Base-by-base conservation (phyloP, 2,113 vertebrate genomes). In the Microcebus ravelobensis region DNA sequence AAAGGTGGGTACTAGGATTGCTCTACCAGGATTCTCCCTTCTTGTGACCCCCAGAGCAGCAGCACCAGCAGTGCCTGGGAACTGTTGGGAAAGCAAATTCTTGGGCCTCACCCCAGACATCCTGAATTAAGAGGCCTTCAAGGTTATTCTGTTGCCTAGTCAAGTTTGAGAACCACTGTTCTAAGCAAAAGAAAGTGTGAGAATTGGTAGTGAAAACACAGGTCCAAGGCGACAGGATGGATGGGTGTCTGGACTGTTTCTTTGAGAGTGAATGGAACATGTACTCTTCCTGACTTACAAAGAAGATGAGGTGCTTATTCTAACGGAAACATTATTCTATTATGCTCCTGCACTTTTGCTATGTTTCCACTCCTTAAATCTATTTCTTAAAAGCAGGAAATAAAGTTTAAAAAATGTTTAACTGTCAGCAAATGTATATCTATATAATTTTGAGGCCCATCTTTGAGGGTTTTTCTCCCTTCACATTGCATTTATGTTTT, bases 331-430 rank as follows among this genome's bases (percentile, higher is more conserved):
- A 25, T 67, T n/a, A 17, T 11, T 59, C 34, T 50, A 31, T 5
- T 20, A 45, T 0, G 23, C 36, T 68, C 68, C 59, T 39, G 8
- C 3, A 39, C 2, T 42, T 82, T 1, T 14, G 70, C 86, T 80
- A 8, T 42, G 50, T 67, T 92, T 95, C 76, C 0, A 11, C 15
- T 71, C 21, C 39, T 88, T 73, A 63, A 88, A 90, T 61, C 45
- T 79, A 4, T 71, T 50, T 90, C 57, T 92, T 57, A 55, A 92
- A 91, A 94, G 93, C 63, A 96, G 96, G 89, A 97, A 96, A 92
- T 73, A 95, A 61, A 36, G 45, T 95, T 73, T 39, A 2, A 86
- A 74, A 89, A 81, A 88, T 39, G n/a, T 45, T 73, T 48, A 91
- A 91, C 55, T 89, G 80, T 82, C 91, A 77, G 85, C 42, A 74